Evolutionary conservation across 1,140 invertebrate genomes (phyloP).

Genomic region (Stenopsyche tienmushanensis): DNA sequence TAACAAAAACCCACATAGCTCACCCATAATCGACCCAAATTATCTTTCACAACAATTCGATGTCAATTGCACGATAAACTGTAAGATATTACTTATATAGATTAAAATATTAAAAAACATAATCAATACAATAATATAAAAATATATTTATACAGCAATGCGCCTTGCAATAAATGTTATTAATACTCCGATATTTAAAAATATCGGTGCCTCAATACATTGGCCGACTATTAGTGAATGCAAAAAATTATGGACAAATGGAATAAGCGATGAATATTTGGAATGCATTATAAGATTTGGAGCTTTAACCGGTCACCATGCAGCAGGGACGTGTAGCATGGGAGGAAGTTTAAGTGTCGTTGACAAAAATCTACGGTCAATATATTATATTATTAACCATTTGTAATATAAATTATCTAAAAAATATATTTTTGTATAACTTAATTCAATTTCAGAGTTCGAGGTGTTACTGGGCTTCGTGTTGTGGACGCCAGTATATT

Average conservation of each 20-base stretch:
- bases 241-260: slow-evolving; percentile 50
- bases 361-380: slow-evolving; percentile 52
- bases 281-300: slow-evolving; percentile 66
- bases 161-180: slow-evolving; percentile 59
- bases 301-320: slow-evolving; percentile 68
- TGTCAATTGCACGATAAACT: slow-evolving; percentile 62
- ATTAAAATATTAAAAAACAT: background rate
- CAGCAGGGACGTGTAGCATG: slow-evolving; percentile 66
- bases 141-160: slow-evolving; percentile 54
- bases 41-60: slow-evolving; percentile 66
- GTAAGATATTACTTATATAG: slow-evolving; percentile 45
- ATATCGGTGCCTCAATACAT: slow-evolving; percentile 63
- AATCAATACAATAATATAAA: background rate
- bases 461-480: slow-evolving; percentile 60
- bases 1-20: slow-evolving; percentile 58
- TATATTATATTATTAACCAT: slow-evolving; percentile 6
- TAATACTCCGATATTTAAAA: slow-evolving; percentile 58
- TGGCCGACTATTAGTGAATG: slow-evolving; percentile 65
- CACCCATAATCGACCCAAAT: slow-evolving; percentile 74
- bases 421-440: slow-evolving; percentile 13
- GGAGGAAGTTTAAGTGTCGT: slow-evolving; percentile 57
- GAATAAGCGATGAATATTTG: slow-evolving; percentile 59
- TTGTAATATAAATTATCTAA: background rate
- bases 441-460: slow-evolving; percentile 57
- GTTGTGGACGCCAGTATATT: slow-evolving; percentile 73